phyloP scores from a whole-genome alignment of 2,113 vertebrate genomes.

The Notiomystis cincta region DNA sequence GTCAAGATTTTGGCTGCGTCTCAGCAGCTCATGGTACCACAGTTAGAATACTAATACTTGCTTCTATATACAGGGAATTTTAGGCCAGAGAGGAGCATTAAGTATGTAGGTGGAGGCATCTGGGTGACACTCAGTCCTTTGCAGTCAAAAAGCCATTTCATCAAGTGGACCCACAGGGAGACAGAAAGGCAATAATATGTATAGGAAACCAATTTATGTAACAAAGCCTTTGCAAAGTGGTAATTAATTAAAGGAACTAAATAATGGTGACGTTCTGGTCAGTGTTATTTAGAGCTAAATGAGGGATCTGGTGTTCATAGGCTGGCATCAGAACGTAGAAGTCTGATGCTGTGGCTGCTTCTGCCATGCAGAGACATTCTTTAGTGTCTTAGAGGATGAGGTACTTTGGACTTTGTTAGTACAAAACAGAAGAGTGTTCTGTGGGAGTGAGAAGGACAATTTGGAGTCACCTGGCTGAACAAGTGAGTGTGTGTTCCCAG shows the following conservation, averaged over 20 bases:
- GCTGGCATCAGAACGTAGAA: conserved; percentile 19
- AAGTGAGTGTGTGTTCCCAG: neutral
- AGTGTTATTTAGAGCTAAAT: conserved; percentile 22
- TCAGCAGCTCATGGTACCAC: neutral
- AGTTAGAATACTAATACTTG: conserved; percentile 16
- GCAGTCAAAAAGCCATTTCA: neutral
- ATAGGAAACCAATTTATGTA: conserved; percentile 8
- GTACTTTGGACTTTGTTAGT: neutral
- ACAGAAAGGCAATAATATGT: neutral
- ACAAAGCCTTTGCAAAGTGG: neutral
- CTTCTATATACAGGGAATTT: neutral
- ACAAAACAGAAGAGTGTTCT: neutral
- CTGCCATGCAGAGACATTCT: neutral
- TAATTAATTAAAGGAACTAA: conserved; percentile 49
- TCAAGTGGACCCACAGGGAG: neutral
- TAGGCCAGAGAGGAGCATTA: neutral
- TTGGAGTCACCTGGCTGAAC: neutral
- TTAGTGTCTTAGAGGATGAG: neutral
- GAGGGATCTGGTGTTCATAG: conserved; percentile 16
- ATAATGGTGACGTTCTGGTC: conserved; percentile 25
- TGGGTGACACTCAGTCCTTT: neutral
- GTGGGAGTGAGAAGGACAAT: neutral
- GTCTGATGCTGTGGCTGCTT: neutral
- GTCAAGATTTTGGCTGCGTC: neutral
- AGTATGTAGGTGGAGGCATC: neutral